Base-by-base conservation (phyloP, 2,797 vertebrate species). In the Ctenopoma multispine region DNA sequence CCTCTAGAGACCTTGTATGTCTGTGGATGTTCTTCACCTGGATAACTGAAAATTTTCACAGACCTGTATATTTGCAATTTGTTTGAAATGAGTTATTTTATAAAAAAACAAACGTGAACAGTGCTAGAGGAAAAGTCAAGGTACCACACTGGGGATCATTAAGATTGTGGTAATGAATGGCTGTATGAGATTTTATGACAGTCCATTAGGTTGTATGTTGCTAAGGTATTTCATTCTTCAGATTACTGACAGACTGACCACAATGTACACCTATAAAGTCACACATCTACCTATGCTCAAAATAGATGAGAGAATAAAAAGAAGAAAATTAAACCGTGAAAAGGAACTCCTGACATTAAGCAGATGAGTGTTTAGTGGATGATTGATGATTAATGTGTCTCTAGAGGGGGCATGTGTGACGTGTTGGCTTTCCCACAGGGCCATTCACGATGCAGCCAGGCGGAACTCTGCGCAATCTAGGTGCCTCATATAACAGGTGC, bases 361-460 rank as follows among this genome's bases (percentile, higher is more conserved):
- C 74, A 70, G 69, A 72, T 31, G 38, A 76, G 62, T 24, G 62
- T 54, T 78, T 71, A 69, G 51, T 57, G 50, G 53, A 72, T 63
- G 79, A 75, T 50, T 61, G 73, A 84, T 83, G 80, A 85, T 74
- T 64, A 77, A 81, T 63, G 60, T 12, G 51, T 82, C 75, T 75
- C 56, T 36, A 0, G 41, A 40, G 57, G 50, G 54, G 49, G 51
- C 48, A 49, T 0, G 48, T 46, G 44, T 70, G 65, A 80, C 2
- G 31, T 34, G 59, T 47, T 13, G 15, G 56, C 54, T 77, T 51
- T 55, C 75, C 79, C 76, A 51, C 46, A 17, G 69, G 75, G 61
- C 49, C 18, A 7, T 14, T 56, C 48, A 38, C 18, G 43, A 63
- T 2, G 72, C 80, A 82, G 64, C 46, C 64, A 27, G 66, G 49